These are phyloP conservation scores for Rapana venosa DNA, from an alignment of 2,888 invertebrate species.

Conservation along the genomic window DNA sequence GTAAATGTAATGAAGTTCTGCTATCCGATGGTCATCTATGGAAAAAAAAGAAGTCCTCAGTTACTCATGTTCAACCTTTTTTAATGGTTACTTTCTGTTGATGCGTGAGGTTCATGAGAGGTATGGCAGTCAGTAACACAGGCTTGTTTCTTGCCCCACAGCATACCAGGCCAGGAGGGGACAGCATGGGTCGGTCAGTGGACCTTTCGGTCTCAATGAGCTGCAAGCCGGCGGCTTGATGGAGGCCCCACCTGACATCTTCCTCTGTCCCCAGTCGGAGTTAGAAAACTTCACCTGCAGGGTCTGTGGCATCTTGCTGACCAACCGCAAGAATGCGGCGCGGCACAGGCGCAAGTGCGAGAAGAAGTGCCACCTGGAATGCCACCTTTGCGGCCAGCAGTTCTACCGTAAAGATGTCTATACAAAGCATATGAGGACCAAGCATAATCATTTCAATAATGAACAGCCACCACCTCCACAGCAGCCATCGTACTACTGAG, in stretches of 20 bases:
- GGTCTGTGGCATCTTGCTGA: conserved; percentile 17
- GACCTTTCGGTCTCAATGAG: background rate
- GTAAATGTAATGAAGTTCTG: no score
- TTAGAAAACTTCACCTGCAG: conserved; percentile 9
- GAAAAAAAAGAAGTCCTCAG: no score
- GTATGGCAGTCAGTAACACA: background rate
- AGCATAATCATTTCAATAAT: background rate
- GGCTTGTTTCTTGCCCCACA: conserved; percentile 18
- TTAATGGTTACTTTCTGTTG: no score
- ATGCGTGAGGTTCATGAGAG: background rate
- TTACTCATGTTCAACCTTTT: no score
- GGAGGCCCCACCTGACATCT: background rate
- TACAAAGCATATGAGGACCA: conserved; percentile 26
- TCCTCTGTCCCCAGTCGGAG: background rate
- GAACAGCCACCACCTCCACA: background rate
- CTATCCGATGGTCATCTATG: no score
- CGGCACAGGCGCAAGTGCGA: conserved; percentile 33
- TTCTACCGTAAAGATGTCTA: conserved; percentile 33
- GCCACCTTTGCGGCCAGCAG: conserved; percentile 20
- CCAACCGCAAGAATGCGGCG: conserved; percentile 22
- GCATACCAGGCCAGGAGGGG: conserved; percentile 9
- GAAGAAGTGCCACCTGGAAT: conserved; percentile 30
- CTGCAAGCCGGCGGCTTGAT: background rate
- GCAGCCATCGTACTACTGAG: background rate
- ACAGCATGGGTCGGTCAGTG: background rate